These are phyloP conservation scores for Centrocercus urophasianus DNA, from an alignment of 2,113 vertebrate species.

Conservation along the genomic window DNA sequence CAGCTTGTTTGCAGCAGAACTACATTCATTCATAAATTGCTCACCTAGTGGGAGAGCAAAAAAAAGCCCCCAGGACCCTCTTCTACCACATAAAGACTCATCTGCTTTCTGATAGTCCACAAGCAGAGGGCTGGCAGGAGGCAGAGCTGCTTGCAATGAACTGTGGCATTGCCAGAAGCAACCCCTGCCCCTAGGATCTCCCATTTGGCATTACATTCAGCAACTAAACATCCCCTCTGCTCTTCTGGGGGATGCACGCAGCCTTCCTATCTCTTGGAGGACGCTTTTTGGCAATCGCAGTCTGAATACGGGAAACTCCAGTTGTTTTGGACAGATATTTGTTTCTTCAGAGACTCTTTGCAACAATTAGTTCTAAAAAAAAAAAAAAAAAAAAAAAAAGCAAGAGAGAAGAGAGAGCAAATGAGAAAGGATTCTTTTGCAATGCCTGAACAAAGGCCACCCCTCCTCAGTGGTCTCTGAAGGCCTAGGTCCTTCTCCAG, in stretches of 20 bases:
- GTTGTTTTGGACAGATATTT: not conserved
- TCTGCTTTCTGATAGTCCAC: not conserved
- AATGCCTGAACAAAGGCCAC: constrained; percentile 14
- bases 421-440: constrained; percentile 21
- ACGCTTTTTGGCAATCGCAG: not conserved
- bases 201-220: not conserved
- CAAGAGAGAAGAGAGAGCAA: not conserved
- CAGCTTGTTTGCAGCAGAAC: not conserved
- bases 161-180: not conserved
- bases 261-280: not conserved
- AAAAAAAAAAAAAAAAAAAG: not conserved
- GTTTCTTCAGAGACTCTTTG: not conserved
- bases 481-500: not conserved
- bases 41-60: not conserved
- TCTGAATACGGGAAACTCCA: not conserved
- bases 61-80: not conserved
- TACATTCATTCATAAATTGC: not conserved
- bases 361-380: not conserved
- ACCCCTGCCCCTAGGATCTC: not conserved
- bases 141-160: not conserved
- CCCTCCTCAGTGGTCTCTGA: not conserved
- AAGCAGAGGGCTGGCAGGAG: not conserved
- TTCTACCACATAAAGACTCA: not conserved
- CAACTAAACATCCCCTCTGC: not conserved
- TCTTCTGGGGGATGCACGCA: not conserved